phyloP scores from a whole-genome alignment of 64 coral and sea anemone species.

The Anthopleura sola region DNA sequence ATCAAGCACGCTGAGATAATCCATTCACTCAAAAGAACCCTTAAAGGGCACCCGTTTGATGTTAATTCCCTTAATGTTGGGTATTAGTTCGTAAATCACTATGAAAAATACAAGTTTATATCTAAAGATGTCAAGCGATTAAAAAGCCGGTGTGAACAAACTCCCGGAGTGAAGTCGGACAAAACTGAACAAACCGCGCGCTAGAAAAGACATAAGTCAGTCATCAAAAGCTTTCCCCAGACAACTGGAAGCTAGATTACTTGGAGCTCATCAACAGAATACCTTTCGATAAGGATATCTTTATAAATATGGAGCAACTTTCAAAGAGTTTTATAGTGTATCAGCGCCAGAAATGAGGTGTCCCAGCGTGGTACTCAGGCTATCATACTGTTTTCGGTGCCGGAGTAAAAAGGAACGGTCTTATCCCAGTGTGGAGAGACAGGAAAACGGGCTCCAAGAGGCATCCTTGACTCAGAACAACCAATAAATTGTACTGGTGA shows the following conservation, averaged over 20 bases:
- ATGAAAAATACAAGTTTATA: constrained; percentile 1
- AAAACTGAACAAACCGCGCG: not conserved
- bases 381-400: constrained; percentile 1
- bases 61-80: constrained; percentile 10
- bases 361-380: not conserved
- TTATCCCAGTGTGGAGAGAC: not conserved
- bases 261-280: not conserved
- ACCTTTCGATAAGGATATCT: not conserved
- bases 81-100: constrained; percentile 18
- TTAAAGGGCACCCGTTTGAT: constrained; percentile 17
- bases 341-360: not conserved
- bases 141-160: not conserved
- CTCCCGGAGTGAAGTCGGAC: not conserved
- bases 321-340: not conserved
- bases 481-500: not conserved
- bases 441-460: not conserved
- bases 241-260: not conserved
- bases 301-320: not conserved
- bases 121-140: constrained; percentile 13
- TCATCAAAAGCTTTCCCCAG: not conserved
- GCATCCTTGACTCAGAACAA: not conserved
- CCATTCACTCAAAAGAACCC: not conserved
- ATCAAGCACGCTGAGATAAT: constrained; percentile 12
- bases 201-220: not conserved
- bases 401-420: not conserved